Conservation (phyloP, 2,113 vertebrate species). For the Acrocephalus kingi region DNA sequence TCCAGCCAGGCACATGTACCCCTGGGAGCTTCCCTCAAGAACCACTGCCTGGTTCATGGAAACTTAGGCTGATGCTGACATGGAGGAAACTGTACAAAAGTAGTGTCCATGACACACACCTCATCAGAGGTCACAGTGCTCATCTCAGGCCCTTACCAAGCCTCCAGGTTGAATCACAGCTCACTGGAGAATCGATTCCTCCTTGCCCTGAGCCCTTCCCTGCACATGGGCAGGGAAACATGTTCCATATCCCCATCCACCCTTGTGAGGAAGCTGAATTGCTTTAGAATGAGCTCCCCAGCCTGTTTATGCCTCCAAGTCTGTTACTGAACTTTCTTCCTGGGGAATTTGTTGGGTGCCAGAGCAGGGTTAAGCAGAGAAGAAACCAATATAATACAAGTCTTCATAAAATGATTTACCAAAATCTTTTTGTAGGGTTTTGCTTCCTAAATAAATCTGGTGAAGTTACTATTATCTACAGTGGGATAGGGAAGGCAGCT, state of each 20-base stretch:
- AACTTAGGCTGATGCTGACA: not conserved
- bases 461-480: not conserved
- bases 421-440: not conserved
- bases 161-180: not conserved
- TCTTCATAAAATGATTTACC: not conserved
- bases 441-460: not conserved
- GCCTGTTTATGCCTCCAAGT: not conserved
- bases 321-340: not conserved
- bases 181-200: not conserved
- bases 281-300: not conserved
- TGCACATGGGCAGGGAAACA: not conserved
- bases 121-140: not conserved
- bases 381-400: not conserved
- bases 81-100: not conserved
- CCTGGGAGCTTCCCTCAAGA: not conserved
- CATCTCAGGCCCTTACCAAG: not conserved
- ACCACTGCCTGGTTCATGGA: accelerated
- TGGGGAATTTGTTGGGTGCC: not conserved
- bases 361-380: not conserved
- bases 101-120: not conserved
- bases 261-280: not conserved
- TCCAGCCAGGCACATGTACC: accelerated
- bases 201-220: not conserved
- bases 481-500: not conserved
- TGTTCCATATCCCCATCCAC: not conserved